A percentile compares a stretch with the other conserved stretches of the same genome.
Evolutionary conservation across 2,797 vertebrate genomes (phyloP).

Genomic region (Sebastes alutus): DNA sequence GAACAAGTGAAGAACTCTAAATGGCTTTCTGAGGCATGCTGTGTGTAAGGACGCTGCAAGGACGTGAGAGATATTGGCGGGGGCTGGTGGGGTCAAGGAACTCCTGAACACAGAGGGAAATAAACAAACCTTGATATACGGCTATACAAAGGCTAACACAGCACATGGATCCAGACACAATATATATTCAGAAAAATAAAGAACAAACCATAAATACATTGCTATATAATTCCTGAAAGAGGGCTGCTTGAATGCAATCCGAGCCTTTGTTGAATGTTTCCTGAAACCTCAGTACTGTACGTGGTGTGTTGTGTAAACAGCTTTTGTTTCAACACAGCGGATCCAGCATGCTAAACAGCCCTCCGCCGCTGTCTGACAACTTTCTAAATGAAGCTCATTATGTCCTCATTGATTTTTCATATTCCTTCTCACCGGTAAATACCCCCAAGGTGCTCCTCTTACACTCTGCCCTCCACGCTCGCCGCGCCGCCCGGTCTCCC

Average conservation of each 20-base stretch:
- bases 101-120: conserved; percentile 13
- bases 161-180: not conserved
- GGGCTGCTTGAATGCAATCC: not conserved
- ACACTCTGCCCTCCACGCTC: conserved; percentile 44
- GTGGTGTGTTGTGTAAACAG: conserved; percentile 45
- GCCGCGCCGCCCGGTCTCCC: not conserved
- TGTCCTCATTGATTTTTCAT: conserved; percentile 83
- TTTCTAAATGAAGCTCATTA: conserved; percentile 83
- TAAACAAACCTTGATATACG: conserved; percentile 35
- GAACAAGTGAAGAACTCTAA: conserved; percentile 59
- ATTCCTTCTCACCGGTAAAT: conserved; percentile 78
- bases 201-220: not conserved
- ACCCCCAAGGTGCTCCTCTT: conserved; percentile 79
- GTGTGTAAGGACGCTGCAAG: conserved; percentile 69
- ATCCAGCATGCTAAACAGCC: conserved; percentile 67
- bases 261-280: conserved; percentile 3
- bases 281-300: not conserved
- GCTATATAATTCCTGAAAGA: not conserved
- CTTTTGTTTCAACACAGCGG: conserved; percentile 52
- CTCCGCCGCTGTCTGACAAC: conserved; percentile 70
- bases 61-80: conserved; percentile 39
- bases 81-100: not conserved
- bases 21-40: conserved; percentile 61
- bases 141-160: not conserved
- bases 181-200: not conserved